Evolutionary conservation across 2,888 invertebrate genomes (phyloP).

Genomic region (Aspidiotus rigidus): DNA sequence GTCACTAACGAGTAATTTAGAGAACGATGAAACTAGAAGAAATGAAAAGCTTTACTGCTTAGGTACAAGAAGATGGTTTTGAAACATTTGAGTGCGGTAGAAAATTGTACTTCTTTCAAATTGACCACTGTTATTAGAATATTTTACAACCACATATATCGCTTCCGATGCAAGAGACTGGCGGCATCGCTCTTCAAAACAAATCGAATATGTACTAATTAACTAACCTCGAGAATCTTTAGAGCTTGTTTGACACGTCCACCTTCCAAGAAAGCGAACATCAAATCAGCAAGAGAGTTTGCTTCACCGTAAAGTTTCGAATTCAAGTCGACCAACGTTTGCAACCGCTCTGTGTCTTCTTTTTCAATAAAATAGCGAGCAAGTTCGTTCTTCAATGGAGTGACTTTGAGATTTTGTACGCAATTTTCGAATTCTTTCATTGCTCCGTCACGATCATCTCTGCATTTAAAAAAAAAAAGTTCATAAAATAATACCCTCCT

Average conservation of each 20-base stretch:
- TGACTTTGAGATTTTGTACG: constrained; percentile 56
- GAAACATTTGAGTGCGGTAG: too few relatives aligned
- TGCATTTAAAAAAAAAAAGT: constrained; percentile 41
- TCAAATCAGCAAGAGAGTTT: constrained; percentile 73
- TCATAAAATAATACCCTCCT: too few relatives aligned
- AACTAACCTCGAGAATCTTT: constrained; percentile 60
- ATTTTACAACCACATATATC: too few relatives aligned
- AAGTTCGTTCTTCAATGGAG: constrained; percentile 68
- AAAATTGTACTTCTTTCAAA: too few relatives aligned
- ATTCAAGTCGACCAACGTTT: constrained; percentile 70
- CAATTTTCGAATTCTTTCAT: constrained; percentile 61
- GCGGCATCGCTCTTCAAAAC: too few relatives aligned
- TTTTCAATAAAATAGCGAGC: constrained; percentile 59
- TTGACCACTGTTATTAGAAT: too few relatives aligned
- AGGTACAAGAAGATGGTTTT: too few relatives aligned
- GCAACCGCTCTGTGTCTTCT: constrained; percentile 70
- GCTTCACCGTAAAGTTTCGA: constrained; percentile 70
- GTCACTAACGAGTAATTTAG: too few relatives aligned
- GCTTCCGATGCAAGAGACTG: too few relatives aligned
- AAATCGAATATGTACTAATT: constrained; percentile 14
- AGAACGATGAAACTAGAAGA: too few relatives aligned
- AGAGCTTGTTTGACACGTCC: constrained; percentile 54
- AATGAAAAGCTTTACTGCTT: too few relatives aligned
- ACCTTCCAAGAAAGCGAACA: constrained; percentile 66
- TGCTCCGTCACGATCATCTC: constrained; percentile 58